These are phyloP conservation scores for Alectoris magna DNA, from an alignment of 2,797 vertebrate species.

Conservation along the genomic window DNA sequence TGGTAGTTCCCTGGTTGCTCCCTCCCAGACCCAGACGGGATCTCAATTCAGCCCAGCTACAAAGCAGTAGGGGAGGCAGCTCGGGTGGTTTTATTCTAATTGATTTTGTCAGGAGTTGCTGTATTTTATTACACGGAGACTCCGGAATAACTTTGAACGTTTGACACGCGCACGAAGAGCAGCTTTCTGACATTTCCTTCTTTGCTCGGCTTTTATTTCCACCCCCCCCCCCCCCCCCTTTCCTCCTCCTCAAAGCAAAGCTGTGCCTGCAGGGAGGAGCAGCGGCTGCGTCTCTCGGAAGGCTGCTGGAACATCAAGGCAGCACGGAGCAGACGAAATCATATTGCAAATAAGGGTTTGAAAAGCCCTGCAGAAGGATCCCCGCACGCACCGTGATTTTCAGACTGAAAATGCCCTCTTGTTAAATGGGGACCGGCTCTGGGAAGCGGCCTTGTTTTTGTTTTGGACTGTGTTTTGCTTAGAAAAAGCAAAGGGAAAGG, in stretches of 20 bases:
- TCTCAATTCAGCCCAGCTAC: conserved; percentile 10
- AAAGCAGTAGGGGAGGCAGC: conserved; percentile 27
- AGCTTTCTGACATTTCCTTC: conserved; percentile 71
- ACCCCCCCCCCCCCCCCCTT: conserved; percentile 2
- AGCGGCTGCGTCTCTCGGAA: conserved; percentile 50
- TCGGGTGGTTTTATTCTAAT: conserved; percentile 28
- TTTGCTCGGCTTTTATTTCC: conserved; percentile 57
- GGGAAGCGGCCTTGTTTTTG: not conserved
- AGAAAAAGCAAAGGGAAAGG: not conserved
- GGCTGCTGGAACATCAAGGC: conserved; percentile 42
- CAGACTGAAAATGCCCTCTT: conserved; percentile 32
- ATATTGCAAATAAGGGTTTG: conserved; percentile 61
- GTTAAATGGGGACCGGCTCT: conserved; percentile 42
- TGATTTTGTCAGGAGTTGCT: conserved; percentile 51
- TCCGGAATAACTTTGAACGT: conserved; percentile 66
- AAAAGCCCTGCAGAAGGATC: conserved; percentile 49
- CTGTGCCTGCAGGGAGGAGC: conserved; percentile 68
- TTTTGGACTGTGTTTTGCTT: not conserved
- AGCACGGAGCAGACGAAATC: conserved; percentile 34
- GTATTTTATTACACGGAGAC: conserved; percentile 48
- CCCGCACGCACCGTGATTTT: conserved; percentile 14
- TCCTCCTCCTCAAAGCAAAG: conserved; percentile 62
- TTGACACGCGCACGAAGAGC: conserved; percentile 64
- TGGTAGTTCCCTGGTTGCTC: not conserved
- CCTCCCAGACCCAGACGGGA: conserved; percentile 64